Evolutionary conservation across 2,113 vertebrate species (phyloP), one percentile per base, ranked within the genome.

Genomic region (Pseudonaja textilis): DNA sequence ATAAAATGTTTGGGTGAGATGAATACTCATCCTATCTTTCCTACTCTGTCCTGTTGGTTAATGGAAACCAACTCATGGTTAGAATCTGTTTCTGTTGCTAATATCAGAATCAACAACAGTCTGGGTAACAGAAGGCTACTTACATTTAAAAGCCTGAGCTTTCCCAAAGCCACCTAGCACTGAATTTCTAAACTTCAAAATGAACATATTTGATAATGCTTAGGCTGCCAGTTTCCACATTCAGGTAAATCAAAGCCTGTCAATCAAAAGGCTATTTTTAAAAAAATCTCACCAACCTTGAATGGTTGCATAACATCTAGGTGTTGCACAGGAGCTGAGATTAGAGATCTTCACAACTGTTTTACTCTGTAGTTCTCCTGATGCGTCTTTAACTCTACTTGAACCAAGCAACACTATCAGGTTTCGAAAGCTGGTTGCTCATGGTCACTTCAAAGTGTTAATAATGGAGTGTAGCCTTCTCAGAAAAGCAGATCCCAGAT

Each of bases 61-160:
- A 1, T 22, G 45, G 52, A 7, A 1, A 23, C 0, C 1, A 0
- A 26, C 56, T 89, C 10, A 14, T 61, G 18, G 26, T 34, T 59
- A 39, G 10, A 85, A 85, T 42, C 47, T 0, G 0, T 1, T 61
- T 9, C 86, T 50, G 8, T 18, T 54, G 0, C 74, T 59, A 4
- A 29, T 14, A 3, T 20, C 12, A 50, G n/a, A 54, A 3, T 5
- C n/a, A 23, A 0, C 50, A 85, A 16, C 50, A 7, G 23, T 34
- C 6, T 25, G 0, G 1, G 0, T 0, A 18, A 20, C 0, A 57
- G n/a, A 50, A n/a, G 61, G 25, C 26, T 6, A 0, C 18, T 59
- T 69, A 57, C n/a, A 16, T 0, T 2, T 3, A 25, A 14, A 22
- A 23, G 18, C 4, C 1, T 0, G 11, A 3, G 0, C 23, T 0